These are phyloP conservation scores for Andrena fulva DNA, from an alignment of 2,888 invertebrate species.

Conservation along the genomic window DNA sequence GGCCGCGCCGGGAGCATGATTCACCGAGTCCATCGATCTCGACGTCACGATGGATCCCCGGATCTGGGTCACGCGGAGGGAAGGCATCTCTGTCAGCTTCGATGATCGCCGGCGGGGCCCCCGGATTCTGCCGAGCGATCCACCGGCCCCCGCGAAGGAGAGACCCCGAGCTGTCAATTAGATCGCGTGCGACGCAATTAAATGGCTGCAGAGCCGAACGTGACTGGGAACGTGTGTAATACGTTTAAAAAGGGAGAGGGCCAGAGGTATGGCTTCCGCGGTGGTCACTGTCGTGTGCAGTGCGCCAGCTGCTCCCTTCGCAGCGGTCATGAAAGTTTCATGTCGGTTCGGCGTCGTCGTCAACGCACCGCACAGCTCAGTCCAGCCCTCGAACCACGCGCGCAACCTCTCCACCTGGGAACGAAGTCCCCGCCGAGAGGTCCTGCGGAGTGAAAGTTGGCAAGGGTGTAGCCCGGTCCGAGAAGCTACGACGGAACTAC, in stretches of 20 bases:
- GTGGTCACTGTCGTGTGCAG: slow-evolving; percentile 67
- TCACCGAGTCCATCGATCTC: slow-evolving; percentile 1
- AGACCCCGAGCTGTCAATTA: slow-evolving; percentile 72
- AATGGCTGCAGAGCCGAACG: slow-evolving; percentile 77
- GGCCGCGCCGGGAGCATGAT: not conserved
- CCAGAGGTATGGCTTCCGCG: slow-evolving; percentile 78
- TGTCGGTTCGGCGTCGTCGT: slow-evolving; percentile 27
- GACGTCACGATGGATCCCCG: slow-evolving; percentile 10
- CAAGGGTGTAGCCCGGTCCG: no score
- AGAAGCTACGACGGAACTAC: no score
- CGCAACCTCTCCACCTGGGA: not conserved
- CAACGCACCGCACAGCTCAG: slow-evolving; percentile 37
- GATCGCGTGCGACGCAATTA: slow-evolving; percentile 61
- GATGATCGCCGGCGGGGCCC: slow-evolving; percentile 23
- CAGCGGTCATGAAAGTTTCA: slow-evolving; percentile 46
- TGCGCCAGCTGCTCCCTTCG: slow-evolving; percentile 69
- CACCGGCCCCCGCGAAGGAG: slow-evolving; percentile 11
- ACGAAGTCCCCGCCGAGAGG: not conserved
- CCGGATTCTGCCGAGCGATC: not conserved
- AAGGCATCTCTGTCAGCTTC: slow-evolving; percentile 38
- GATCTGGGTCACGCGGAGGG: slow-evolving; percentile 32
- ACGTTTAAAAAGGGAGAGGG: slow-evolving; percentile 78
- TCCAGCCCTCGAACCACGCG: not conserved
- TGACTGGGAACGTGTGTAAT: slow-evolving; percentile 79
- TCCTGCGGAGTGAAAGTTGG: no score